Conservation (phyloP, 2,888 invertebrate genomes). For the Pyralis farinalis region DNA sequence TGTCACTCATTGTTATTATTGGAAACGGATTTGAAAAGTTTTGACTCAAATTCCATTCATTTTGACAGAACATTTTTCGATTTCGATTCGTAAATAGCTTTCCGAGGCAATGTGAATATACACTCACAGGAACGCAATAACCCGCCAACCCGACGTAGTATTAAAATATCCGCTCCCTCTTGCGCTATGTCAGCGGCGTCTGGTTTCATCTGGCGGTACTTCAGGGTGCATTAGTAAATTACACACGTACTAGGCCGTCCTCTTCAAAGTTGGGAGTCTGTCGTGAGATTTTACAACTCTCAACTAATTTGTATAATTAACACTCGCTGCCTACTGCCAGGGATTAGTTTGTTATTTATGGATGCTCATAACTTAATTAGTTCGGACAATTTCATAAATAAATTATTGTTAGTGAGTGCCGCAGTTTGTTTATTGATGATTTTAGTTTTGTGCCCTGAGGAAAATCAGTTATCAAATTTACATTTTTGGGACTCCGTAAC, state of each 20-base stretch:
- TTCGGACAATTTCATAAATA: neutral
- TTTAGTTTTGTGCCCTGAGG: neutral
- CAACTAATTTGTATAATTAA: slow-evolving; percentile 71
- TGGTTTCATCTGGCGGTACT: neutral
- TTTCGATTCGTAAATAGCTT: too few relatives aligned
- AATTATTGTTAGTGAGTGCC: neutral
- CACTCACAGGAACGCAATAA: too few relatives aligned
- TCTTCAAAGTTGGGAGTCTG: slow-evolving; percentile 66
- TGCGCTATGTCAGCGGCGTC: neutral
- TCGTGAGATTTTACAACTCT: slow-evolving; percentile 63
- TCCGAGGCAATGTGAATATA: too few relatives aligned
- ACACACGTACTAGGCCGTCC: slow-evolving; percentile 67
- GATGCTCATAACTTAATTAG: slow-evolving; percentile 1
- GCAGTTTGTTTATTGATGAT: neutral
- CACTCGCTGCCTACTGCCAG: slow-evolving; percentile 22
- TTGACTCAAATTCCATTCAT: too few relatives aligned
- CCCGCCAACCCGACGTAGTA: too few relatives aligned
- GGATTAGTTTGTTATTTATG: slow-evolving; percentile 28
- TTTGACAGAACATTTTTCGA: too few relatives aligned
- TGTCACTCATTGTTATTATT: too few relatives aligned
- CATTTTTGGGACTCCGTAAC: too few relatives aligned
- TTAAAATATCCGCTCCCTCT: neutral
- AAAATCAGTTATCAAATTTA: too few relatives aligned
- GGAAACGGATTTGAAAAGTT: too few relatives aligned
- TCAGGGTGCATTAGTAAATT: slow-evolving; percentile 73